Evolutionary conservation across 2,797 vertebrate genomes (phyloP).

Genomic region (Eupleurogrammus muticus): DNA sequence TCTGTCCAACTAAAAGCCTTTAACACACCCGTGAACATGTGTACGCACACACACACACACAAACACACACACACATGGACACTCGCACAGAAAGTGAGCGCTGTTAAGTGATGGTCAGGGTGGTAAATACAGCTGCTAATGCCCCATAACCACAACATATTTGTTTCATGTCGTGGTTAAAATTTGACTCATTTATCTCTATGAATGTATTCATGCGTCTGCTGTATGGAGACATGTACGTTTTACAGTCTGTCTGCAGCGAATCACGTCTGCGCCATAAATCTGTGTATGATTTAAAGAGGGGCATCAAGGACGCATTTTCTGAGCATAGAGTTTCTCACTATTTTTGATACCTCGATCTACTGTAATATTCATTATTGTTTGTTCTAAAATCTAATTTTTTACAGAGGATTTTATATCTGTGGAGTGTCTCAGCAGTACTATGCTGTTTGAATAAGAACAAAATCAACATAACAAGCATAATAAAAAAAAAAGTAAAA

Average conservation of each 20-base stretch:
- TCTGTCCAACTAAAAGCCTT: slow-evolving; percentile 76
- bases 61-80: slow-evolving; percentile 34
- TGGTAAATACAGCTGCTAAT: slow-evolving; percentile 78
- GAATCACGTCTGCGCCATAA: too few relatives aligned
- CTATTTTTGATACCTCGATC: background rate
- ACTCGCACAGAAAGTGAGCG: slow-evolving; percentile 28
- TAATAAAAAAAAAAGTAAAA: too few relatives aligned
- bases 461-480: background rate
- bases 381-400: background rate
- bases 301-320: background rate
- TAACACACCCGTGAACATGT: slow-evolving; percentile 48
- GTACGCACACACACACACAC: slow-evolving; percentile 24
- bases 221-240: slow-evolving; percentile 21
- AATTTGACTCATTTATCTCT: slow-evolving; percentile 61
- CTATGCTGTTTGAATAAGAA: background rate
- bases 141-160: slow-evolving; percentile 63
- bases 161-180: slow-evolving; percentile 68
- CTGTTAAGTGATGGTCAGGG: slow-evolving; percentile 76
- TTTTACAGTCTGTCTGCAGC: slow-evolving; percentile 1
- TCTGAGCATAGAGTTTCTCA: background rate
- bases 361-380: too few relatives aligned
- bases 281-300: background rate
- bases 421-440: background rate
- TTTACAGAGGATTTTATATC: background rate
- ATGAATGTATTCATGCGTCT: slow-evolving; percentile 48